A percentile compares a stretch with the other conserved stretches of the same genome.
Conservation (phyloP, 2,797 vertebrate species). For the Eutrigla gurnardus region DNA sequence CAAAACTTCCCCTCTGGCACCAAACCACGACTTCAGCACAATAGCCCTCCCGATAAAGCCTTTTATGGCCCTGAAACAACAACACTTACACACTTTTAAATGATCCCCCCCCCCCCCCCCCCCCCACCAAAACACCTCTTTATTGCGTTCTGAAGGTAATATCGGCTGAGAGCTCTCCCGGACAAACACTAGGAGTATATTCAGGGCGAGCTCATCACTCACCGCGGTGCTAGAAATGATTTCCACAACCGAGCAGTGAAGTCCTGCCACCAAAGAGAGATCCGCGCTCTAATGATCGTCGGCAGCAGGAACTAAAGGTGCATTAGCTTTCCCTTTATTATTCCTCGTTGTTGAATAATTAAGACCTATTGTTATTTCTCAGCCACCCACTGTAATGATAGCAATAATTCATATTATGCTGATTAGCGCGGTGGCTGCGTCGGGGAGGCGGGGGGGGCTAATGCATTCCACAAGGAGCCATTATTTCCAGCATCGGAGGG, state of each 20-base stretch:
- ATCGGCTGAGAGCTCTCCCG: constrained; percentile 19
- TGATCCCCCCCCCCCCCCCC: not conserved
- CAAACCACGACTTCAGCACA: not conserved
- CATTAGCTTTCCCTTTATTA: constrained; percentile 60
- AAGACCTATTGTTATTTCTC: constrained; percentile 72
- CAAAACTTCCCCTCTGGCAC: not conserved
- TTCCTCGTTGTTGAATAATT: constrained; percentile 76
- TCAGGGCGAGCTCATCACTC: constrained; percentile 45
- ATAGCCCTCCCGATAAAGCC: not conserved
- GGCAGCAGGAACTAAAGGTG: constrained; percentile 71
- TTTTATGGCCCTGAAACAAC: constrained; percentile 29
- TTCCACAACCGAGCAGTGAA: constrained; percentile 22
- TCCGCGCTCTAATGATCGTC: constrained; percentile 54
- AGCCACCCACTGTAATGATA: constrained; percentile 72
- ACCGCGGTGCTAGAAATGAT: constrained; percentile 32
- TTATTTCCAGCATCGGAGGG: constrained; percentile 29
- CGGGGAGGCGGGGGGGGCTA: constrained; percentile 20
- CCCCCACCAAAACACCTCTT: constrained; percentile 21
- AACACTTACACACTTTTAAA: constrained; percentile 32
- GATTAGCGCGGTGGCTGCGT: constrained; percentile 60
- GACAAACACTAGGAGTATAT: constrained; percentile 19
- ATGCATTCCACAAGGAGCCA: constrained; percentile 53
- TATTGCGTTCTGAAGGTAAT: constrained; percentile 45
- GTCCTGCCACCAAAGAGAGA: constrained; percentile 41
- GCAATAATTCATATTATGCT: constrained; percentile 79